Percentiles rank a stretch among this genome's conserved stretches.
Conservation (phyloP, 2,888 invertebrate genomes). For the Brenthis hecate region DNA sequence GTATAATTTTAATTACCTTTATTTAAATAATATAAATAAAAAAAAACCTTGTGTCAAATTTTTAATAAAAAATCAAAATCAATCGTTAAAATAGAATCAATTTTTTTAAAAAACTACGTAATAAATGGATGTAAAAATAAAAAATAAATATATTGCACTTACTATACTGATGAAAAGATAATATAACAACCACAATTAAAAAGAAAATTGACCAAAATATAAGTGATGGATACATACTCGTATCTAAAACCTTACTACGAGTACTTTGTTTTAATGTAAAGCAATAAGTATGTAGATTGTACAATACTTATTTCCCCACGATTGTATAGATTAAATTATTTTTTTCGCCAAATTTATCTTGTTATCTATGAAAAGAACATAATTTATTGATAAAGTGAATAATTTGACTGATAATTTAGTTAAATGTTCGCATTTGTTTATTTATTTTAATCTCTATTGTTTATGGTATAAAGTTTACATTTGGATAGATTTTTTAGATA, state of each 20-base stretch:
- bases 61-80: too few relatives aligned
- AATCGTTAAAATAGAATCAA: too few relatives aligned
- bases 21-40: too few relatives aligned
- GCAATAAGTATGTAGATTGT: too few relatives aligned
- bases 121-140: neutral
- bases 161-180: neutral
- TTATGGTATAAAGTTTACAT: neutral
- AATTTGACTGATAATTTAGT: conserved; percentile 27
- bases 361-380: conserved; percentile 26
- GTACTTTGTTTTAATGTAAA: neutral
- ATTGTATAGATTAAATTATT: neutral
- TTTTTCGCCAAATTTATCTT: conserved; percentile 24
- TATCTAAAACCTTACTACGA: neutral
- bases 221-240: neutral
- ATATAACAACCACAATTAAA: neutral
- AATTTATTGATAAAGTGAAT: conserved; percentile 34
- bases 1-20: too few relatives aligned
- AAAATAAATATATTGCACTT: neutral
- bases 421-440: neutral
- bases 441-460: neutral
- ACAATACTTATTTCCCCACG: too few relatives aligned
- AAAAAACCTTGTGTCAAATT: too few relatives aligned
- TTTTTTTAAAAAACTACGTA: too few relatives aligned
- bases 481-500: too few relatives aligned
- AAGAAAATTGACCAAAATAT: conserved; percentile 8